Evolutionary conservation across 2,113 vertebrate genomes (phyloP).

Genomic region (Epinephelus moara): DNA sequence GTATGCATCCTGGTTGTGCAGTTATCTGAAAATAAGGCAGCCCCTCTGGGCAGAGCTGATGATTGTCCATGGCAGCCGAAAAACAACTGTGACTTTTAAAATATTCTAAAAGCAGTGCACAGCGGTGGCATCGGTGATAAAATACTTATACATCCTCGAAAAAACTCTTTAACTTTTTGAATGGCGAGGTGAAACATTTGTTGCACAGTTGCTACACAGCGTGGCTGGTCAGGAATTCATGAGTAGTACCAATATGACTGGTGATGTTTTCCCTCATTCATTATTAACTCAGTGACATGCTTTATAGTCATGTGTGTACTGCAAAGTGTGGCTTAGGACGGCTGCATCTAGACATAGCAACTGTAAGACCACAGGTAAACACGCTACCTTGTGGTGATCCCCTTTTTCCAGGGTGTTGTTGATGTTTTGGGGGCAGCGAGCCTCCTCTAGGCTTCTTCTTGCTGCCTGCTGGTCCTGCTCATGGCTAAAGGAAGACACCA

Average conservation of each 20-base stretch:
- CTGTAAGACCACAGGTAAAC: slow-evolving; percentile 34
- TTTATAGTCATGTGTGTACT: not conserved
- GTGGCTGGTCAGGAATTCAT: not conserved
- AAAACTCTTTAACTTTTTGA: not conserved
- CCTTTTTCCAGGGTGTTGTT: slow-evolving; percentile 27
- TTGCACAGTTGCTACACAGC: not conserved
- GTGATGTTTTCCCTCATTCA: not conserved
- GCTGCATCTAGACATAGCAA: not conserved
- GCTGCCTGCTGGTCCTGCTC: slow-evolving; percentile 75
- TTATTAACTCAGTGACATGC: not conserved
- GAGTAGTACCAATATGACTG: not conserved
- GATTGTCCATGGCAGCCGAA: not conserved
- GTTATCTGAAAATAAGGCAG: not conserved
- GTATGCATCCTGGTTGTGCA: not conserved
- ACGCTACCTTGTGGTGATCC: slow-evolving; percentile 63
- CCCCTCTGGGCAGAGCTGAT: not conserved
- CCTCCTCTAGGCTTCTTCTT: slow-evolving; percentile 78
- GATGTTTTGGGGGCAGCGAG: slow-evolving; percentile 78
- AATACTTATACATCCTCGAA: not conserved
- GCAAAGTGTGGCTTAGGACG: not conserved
- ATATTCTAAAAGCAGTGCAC: not conserved
- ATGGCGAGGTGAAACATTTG: not conserved
- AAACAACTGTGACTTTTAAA: not conserved
- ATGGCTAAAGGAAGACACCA: slow-evolving; percentile 86
- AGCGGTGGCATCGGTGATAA: not conserved